Base-by-base conservation (phyloP, 2,113 vertebrate genomes). In the Phalacrocorax aristotelis region DNA sequence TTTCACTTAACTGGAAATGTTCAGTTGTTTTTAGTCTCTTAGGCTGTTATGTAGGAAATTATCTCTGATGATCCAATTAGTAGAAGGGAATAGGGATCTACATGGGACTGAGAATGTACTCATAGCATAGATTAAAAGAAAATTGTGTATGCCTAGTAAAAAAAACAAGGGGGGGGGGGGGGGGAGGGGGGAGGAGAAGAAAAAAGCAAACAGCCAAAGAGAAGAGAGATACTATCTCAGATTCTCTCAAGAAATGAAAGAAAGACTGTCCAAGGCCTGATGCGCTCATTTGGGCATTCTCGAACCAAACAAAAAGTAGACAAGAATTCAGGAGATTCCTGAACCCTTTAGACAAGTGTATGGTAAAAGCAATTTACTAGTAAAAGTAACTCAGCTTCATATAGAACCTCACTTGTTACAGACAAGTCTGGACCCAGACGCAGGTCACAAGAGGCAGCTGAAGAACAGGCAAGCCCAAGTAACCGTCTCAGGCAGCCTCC, bases 41-140 rank as follows among this genome's bases (percentile, higher is more conserved):
- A 95, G 82, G 95, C 78, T 96, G 90, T 94, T 96, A 90, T 69
- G 82, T 69, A 88, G 93, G 75, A 96, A 91, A 93, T 96, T 97
- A 96, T 90, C 84, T 91, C 90, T 93, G 91, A 93, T 95, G 92
- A 97, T 94, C 82, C 95, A 97, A 91, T 93, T 95, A 96, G 93
- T 69, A 42, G 90, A 93, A 94, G 89, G 93, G 93, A 96, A 89
- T 79, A 65, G 66, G 66, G 66, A 96, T 88, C 87, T 96, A 77
- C 70, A 76, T 82, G 90, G 95, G 87, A 95, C 82, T 95, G 75
- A 94, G 84, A 79, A 93, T 46, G 75, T 87, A 94, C 81, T 95
- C 90, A 89, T 68, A 93, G 74, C 84, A 87, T 89, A 92, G 91
- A 89, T 87, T 90, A 86, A 74, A 94, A 87, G 57, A 93, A 94